Conservation (phyloP, 64 coral and sea anemone genomes). For the Catalaphyllia jardinei region DNA sequence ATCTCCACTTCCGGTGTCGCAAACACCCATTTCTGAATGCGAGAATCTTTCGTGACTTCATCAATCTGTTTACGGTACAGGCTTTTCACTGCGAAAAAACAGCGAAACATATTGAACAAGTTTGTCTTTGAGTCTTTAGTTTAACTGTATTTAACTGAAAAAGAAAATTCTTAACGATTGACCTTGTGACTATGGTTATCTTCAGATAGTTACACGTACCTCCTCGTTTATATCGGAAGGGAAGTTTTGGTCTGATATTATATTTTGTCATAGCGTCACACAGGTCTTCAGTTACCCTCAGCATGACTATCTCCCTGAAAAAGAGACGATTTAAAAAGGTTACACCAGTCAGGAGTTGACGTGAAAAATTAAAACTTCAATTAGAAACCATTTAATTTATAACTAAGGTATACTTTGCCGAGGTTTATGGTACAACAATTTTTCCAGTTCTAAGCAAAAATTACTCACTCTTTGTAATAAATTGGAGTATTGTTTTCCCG, state of each 20-base stretch:
- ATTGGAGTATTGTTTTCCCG: constrained; percentile 59
- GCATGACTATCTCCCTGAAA: constrained; percentile 64
- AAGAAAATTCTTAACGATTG: no score
- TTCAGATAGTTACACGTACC: constrained; percentile 16
- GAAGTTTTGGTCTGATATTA: constrained; percentile 58
- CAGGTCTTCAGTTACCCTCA: constrained; percentile 72
- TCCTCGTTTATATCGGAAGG: constrained; percentile 87
- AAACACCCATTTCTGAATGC: constrained; percentile 72
- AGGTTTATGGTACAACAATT: no score
- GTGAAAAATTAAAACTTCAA: no score
- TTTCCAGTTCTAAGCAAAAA: not conserved
- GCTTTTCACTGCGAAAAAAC: constrained; percentile 63
- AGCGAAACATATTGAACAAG: not conserved
- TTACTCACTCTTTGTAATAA: constrained; percentile 81
- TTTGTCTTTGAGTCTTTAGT: not conserved
- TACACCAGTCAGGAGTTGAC: not conserved
- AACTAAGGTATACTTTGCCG: no score
- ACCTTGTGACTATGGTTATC: not conserved
- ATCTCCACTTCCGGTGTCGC: constrained; percentile 71
- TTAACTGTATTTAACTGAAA: no score
- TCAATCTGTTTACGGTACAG: constrained; percentile 47
- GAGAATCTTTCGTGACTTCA: constrained; percentile 58
- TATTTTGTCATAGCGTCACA: constrained; percentile 75
- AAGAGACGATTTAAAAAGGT: not conserved
- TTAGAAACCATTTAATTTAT: no score